These are phyloP conservation scores for Gobio occitaniae DNA, from an alignment of 2,797 vertebrate genomes.

Conservation along the genomic window DNA sequence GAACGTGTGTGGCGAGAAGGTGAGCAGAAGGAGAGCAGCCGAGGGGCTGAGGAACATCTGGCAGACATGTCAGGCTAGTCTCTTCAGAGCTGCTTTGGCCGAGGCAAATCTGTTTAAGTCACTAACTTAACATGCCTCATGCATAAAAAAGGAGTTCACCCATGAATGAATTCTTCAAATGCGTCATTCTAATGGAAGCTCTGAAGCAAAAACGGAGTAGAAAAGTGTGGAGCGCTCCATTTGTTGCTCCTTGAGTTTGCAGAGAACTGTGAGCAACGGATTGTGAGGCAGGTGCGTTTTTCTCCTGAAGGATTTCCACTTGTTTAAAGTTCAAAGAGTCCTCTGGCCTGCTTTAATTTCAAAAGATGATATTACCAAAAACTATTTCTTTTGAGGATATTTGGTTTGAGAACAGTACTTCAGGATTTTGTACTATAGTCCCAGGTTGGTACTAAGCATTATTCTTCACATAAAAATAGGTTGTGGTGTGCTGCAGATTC, in stretches of 20 bases:
- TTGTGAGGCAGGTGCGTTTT: neutral
- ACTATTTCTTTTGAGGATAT: conserved; percentile 8
- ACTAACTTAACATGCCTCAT: conserved; percentile 31
- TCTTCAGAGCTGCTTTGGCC: conserved; percentile 1
- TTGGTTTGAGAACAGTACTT: conserved; percentile 8
- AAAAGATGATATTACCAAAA: conserved; percentile 54
- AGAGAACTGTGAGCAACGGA: neutral
- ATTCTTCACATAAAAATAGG: neutral
- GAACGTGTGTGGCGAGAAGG: conserved; percentile 30
- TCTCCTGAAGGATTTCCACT: conserved; percentile 42
- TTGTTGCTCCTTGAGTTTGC: neutral
- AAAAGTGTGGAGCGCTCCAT: conserved; percentile 1
- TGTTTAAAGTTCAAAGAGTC: conserved; percentile 38
- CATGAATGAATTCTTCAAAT: conserved; percentile 26
- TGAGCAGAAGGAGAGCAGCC: conserved; percentile 39
- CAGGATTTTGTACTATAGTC: conserved; percentile 6
- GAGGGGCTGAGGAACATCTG: conserved; percentile 56
- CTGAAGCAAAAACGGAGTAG: neutral
- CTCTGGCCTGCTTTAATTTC: conserved; percentile 47
- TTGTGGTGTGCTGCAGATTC: neutral
- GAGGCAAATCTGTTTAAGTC: conserved; percentile 32
- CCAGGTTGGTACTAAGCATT: neutral
- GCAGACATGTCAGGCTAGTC: conserved; percentile 26
- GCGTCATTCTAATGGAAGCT: conserved; percentile 11
- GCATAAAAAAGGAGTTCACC: conserved; percentile 21